Evolutionary conservation across 2,888 invertebrate species (phyloP), one percentile per base, ranked within the genome.

Genomic region (Drosophila affinis): DNA sequence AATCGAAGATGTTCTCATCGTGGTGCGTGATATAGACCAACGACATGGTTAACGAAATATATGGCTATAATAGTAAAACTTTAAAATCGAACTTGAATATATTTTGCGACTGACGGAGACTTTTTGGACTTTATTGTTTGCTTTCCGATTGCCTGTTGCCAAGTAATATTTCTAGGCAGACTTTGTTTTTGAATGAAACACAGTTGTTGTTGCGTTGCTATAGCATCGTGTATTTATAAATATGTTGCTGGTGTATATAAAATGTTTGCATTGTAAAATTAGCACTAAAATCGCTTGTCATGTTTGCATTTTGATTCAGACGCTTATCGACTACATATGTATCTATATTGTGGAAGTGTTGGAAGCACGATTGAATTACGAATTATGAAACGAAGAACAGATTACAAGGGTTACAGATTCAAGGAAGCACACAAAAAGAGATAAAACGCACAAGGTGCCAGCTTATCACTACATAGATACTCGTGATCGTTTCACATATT

Each of bases 1-100:
- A 72, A 62, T 94, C 93, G 80, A 94, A 94, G 83, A 96, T 95
- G 74, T 94, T 94, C 93, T 96, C 96, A 87, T 95, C 90, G 80
- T 95, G 95, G 39, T 94, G 87, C n/a, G 93, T 93, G 80, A 95
- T 94, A 89, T 94, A 93, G 48, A 95, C 93, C 56, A 95, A 89
- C 44, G 95, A 95, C 95, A 95, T 95, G 73, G 24, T 55, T 29
- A 17, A 17, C 54, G 68, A 62, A 54, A 57, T 54, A 62, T 29
- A 58, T 58, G 58, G 54, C 56, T 68, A 51, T 49, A 79, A 45
- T 49, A 47, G 34, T 34, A 9, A 14, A 68, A 68, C 57, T 67
- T 34, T 27, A 65, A 65, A 56, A 45, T 49, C 29, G 29, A 9
- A 29, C 29, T 29, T 2, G 29, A 29, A 29, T 7, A 29, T 29